Base-by-base conservation (phyloP, 2,888 invertebrate species). In the Glyphotaelius pellucidus region DNA sequence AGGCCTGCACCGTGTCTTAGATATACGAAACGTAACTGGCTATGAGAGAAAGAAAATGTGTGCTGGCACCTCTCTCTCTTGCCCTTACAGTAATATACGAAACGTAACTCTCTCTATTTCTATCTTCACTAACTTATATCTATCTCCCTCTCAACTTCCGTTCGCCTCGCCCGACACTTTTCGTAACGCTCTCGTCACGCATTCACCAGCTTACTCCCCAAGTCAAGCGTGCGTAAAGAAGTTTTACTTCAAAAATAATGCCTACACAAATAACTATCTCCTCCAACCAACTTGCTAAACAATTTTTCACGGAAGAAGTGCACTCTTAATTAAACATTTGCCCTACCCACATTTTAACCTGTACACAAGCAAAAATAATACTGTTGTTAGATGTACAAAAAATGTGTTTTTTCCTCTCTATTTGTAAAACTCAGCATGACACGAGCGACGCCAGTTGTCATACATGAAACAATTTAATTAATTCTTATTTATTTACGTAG, bases 381-480 rank as follows among this genome's bases (percentile, higher is more conserved):
- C 19, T 67, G 4, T 52, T 67, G 19, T 15, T 52, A 19, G 52
- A 19, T 14, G 52, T 67, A 19, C 19, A 67, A 67, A 67, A 47
- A 67, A 67, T 19, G 15, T 19, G 3, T 81, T 81, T 32, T 30
- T 81, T 81, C 12, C 81, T 81, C 31, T 15, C 31, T 15, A 19
- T 81, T 81, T 30, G 11, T 81, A 81, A 30, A 32, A 81, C 30
- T 67, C 52, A 7, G n/a, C 89, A 89, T 81, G 38, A 80, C 81
- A 89, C 81, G 81, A 80, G 47, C n/a, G 38, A 81, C 25, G 84
- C 90, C 90, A 90, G 83, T 84, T 90, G 90, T 89, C 25, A 32
- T 19, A 67, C 19, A 67, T 7, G 42, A 42, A 5, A 31, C 80
- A 88, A 67, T 67, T 79, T 25, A 88, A 88, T 79, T 88, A 88